A percentile compares a stretch with the other conserved stretches of the same genome.
Conservation (phyloP, 2,113 vertebrate species). For the Origma solitaria region DNA sequence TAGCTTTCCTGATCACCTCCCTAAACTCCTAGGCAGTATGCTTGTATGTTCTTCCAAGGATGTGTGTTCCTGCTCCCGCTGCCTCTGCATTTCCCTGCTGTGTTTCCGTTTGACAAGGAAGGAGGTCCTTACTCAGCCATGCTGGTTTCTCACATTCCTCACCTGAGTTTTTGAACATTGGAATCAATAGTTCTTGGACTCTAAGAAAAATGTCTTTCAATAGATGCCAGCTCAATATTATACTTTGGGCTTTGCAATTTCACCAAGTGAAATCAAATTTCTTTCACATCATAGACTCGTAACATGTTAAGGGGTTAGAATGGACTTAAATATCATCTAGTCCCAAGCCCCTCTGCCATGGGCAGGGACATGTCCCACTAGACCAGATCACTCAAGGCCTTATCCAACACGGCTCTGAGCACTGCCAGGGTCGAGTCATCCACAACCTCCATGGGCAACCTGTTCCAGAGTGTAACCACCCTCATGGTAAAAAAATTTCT, state of each 20-base stretch:
- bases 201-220: background rate
- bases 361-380: background rate
- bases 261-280: background rate
- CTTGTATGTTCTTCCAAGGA: background rate
- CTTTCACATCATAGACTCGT: background rate
- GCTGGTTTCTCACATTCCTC: background rate
- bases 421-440: background rate
- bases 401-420: accelerated
- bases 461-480: background rate
- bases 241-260: background rate
- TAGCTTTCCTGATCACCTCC: background rate
- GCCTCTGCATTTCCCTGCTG: background rate
- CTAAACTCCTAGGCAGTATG: background rate
- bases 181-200: background rate
- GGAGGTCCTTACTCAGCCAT: background rate
- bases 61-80: background rate
- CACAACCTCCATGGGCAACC: background rate
- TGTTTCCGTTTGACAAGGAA: background rate
- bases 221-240: background rate
- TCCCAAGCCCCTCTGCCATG: background rate
- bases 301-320: background rate
- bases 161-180: background rate
- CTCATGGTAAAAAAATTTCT: background rate
- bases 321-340: background rate
- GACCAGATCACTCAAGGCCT: background rate